Evolutionary conservation across 2,113 vertebrate species (phyloP).

Genomic region (Neotragus pygmaeus): DNA sequence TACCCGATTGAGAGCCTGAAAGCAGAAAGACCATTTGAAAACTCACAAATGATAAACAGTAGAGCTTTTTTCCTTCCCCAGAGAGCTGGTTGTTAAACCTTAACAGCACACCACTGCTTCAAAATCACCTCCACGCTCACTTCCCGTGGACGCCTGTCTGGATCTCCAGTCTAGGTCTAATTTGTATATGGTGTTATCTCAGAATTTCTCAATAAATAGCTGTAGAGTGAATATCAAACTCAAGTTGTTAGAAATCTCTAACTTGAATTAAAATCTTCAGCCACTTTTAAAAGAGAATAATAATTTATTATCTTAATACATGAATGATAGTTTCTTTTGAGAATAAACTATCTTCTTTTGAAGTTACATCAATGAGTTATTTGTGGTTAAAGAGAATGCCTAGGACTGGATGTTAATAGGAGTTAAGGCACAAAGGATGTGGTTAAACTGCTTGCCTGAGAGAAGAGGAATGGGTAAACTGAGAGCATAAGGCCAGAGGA

Average conservation of each 20-base stretch:
- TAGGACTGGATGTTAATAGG: not conserved
- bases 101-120: not conserved
- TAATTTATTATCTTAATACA: not conserved
- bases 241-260: not conserved
- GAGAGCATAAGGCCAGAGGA: too few relatives aligned
- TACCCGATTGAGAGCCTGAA: accelerated
- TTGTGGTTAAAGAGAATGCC: not conserved
- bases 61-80: accelerated
- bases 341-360: not conserved
- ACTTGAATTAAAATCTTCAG: not conserved
- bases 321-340: not conserved
- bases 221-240: not conserved
- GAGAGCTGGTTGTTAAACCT: not conserved
- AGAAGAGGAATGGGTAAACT: not conserved
- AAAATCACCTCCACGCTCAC: not conserved
- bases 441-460: not conserved
- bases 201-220: not conserved
- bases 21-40: not conserved
- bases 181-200: not conserved
- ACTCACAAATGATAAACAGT: not conserved
- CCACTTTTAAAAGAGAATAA: not conserved
- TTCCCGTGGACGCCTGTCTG: too few relatives aligned
- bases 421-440: not conserved
- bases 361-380: not conserved
- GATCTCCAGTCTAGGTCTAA: not conserved